Base-by-base conservation (phyloP, 2,888 invertebrate genomes). In the Megamerina dolium region DNA sequence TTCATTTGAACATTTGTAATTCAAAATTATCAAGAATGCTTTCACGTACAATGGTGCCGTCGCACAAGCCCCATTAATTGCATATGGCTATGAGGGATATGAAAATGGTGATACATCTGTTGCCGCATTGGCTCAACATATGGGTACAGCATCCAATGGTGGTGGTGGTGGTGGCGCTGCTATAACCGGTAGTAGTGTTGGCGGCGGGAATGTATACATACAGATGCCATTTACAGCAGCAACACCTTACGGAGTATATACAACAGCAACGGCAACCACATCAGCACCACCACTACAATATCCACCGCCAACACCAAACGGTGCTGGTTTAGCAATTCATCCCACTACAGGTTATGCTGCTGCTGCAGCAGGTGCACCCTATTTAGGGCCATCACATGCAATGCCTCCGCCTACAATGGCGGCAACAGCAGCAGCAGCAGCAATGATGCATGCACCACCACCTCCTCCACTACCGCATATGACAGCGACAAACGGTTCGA, bases 331-430 rank as follows among this genome's bases (percentile, higher is more conserved):
- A 18, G 27, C n/a, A n/a, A n/a, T n/a, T n/a, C n/a, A n/a, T n/a
- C n/a, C n/a, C n/a, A n/a, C n/a, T n/a, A n/a, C 17, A 17, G 26
- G 16, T n/a, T 35, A 36, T 19, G 27, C 17, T 17, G 33, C 26
- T 29, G 41, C 13, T 21, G 48, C 31, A 16, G 58, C 60, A 14
- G 54, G 58, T 30, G 55, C 61, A 16, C 51, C 45, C 12, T 41
- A 45, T 1, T 49, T 26, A 12, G 44, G 49, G 19, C 53, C 48
- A 29, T 51, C 3, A 3, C 27, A 13, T n/a, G 5, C 27, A 3
- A 27, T 27, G n/a, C n/a, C n/a, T n/a, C n/a, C 5, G 21, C 19
- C 13, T 8, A 12, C 3, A 23, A 16, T 43, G 16, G 35, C 38
- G 9, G 6, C 37, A 12, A 5, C 31, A 2, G 19, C 40, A 20